Base-by-base conservation (phyloP, 2,888 invertebrate genomes). In the Sarcophaga rosellei region DNA sequence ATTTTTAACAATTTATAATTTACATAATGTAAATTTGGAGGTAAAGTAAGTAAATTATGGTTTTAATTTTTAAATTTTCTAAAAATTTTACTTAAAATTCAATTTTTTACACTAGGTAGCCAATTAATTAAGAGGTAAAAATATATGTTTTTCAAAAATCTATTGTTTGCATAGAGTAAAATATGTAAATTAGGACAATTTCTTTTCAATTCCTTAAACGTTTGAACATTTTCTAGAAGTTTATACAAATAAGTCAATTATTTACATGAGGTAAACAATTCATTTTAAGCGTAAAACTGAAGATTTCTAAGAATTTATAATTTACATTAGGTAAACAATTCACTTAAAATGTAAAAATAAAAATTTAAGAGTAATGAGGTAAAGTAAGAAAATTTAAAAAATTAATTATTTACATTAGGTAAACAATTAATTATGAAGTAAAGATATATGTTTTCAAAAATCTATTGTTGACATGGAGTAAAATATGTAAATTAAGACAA, bases 81-180 rank as follows among this genome's bases (percentile, higher is more conserved):
- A 8, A 11, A n/a, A n/a, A 3, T 6, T 35, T 23, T 2, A 1
- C 1, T 68, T 21, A 11, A 68, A 21, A 5, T 44, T 20, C 6
- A 68, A 68, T 72, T 35, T n/a, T 72, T 72, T 3, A 59, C 70
- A 57, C 59, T 1, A 35, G 53, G 59, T 72, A 65, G 44, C n/a
- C n/a, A 65, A 65, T 65, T 17, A 0, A 0, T 21, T 65, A 44
- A n/a, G n/a, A n/a, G n/a, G n/a, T n/a, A n/a, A n/a, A n/a, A n/a
- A n/a, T n/a, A n/a, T n/a, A n/a, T n/a, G n/a, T 23, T n/a, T n/a
- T n/a, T n/a, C n/a, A n/a, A n/a, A n/a, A n/a, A n/a, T n/a, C 35
- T 35, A 35, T 73, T 62, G 15, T 62, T 62, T 20, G 62, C 45
- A 73, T 21, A 21, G 17, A 23, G 62, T 45, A 62, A 62, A 73